Base-by-base conservation (phyloP, 2,113 vertebrate species). In the Hystrix cristata region DNA sequence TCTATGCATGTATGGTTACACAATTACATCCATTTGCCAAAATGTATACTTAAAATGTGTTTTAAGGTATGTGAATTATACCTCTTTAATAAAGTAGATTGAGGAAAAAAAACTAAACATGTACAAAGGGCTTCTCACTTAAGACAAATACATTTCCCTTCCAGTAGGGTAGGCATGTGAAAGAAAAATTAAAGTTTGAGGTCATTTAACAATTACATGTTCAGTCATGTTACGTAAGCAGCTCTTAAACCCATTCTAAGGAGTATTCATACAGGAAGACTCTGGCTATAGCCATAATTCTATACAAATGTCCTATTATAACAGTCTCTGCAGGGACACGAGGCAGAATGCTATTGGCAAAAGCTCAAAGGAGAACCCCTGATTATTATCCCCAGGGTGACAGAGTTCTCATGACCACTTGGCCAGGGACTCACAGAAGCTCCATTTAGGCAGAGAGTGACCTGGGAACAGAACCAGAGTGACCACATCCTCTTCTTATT, bases 401-500 rank as follows among this genome's bases (percentile, higher is more conserved):
- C 79, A 84, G 34, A 81, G 48, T 97, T 95, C 96, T 95, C 96
- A 57, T 92, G 97, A 95, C 87, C 95, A 82, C 81, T 95, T 96
- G 81, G 92, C 88, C 84, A 90, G 11, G 21, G 71, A 96, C 51
- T 92, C 92, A 97, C 94, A 98, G 96, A 97, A 89, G 87, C 89
- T 95, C 95, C 86, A 94, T 96, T 97, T 94, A 97, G 91, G 91
- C 71, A 79, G 74, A 87, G 76, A 93, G 60, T 92, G 81, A 96
- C 81, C 92, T 90, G 86, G 94, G 19, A 95, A 90, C 78, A 14
- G 90, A 64, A 92, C 51, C 53, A 74, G 76, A 95, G 94, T 74
- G 55, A 96, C 96, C 96, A 96, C 96, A 97, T 97, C 96, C 92
- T 96, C 84, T 98, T 95, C 11, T 69, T 94, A 83, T 67, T 80